These are phyloP conservation scores for Castor canadensis DNA, from an alignment of 2,113 vertebrate species.

Conservation along the genomic window DNA sequence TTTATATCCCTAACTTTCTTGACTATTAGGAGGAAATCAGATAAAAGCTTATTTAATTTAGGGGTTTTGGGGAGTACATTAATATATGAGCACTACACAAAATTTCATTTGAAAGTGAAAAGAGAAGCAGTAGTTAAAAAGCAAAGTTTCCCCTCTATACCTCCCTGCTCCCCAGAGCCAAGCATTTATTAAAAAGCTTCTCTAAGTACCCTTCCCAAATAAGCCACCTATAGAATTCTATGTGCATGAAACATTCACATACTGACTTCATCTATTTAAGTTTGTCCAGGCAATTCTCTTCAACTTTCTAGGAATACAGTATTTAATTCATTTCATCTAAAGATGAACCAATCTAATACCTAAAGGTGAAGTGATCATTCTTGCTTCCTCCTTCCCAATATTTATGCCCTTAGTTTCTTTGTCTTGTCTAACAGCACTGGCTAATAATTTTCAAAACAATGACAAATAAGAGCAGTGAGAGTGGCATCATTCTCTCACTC, in stretches of 20 bases:
- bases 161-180: not conserved
- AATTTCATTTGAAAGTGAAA: conserved; percentile 29
- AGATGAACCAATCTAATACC: too few relatives aligned
- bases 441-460: not conserved
- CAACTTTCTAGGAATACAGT: not conserved
- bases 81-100: not conserved
- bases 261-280: not conserved
- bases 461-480: not conserved
- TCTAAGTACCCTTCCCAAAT: not conserved
- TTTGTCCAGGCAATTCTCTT: not conserved
- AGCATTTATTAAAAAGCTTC: not conserved
- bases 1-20: not conserved
- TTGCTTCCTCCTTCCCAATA: not conserved
- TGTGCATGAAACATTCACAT: not conserved
- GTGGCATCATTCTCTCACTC: not conserved
- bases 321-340: not conserved
- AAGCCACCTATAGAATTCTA: not conserved
- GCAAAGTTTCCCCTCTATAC: not conserved
- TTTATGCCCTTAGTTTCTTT: not conserved
- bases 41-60: conserved; percentile 17
- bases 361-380: too few relatives aligned
- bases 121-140: not conserved
- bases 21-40: not conserved
- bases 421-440: not conserved
- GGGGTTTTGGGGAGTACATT: not conserved